Percentiles rank a stretch among this genome's conserved stretches.
Conservation (phyloP, 2,888 invertebrate species). For the Acleris sparsana region DNA sequence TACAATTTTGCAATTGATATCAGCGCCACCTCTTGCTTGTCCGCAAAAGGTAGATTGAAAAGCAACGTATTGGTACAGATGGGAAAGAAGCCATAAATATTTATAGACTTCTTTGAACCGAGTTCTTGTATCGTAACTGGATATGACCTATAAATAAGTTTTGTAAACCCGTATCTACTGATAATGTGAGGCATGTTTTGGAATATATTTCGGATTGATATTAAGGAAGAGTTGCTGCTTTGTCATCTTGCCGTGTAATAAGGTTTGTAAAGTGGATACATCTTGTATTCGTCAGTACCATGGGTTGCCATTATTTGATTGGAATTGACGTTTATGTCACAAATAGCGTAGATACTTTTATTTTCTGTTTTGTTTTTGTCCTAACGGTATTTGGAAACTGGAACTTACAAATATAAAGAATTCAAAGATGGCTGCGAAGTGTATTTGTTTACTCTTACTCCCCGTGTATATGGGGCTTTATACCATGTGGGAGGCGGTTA, state of each 20-base stretch:
- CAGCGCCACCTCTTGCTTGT: conserved; percentile 12
- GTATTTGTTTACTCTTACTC: too few species aligned
- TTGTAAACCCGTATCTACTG: conserved; percentile 14
- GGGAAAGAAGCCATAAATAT: conserved; percentile 34
- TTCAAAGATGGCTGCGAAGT: too few species aligned
- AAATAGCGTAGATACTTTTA: neutral
- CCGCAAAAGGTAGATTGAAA: conserved; percentile 16
- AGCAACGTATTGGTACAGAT: conserved; percentile 4
- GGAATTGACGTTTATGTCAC: conserved; percentile 1
- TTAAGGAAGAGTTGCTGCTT: neutral
- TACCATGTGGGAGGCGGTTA: too few species aligned
- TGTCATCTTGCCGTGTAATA: too few species aligned
- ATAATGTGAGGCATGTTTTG: conserved; percentile 10
- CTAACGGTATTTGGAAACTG: too few species aligned
- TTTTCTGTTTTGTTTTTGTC: too few species aligned
- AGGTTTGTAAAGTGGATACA: too few species aligned
- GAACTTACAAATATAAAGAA: too few species aligned
- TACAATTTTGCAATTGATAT: conserved; percentile 15
- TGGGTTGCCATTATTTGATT: conserved; percentile 2
- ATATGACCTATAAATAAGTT: conserved; percentile 24
- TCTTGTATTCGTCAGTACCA: too few species aligned
- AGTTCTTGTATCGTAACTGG: conserved; percentile 22
- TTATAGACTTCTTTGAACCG: conserved; percentile 33
- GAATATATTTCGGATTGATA: conserved; percentile 8
- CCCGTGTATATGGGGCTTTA: too few species aligned